A percentile compares a stretch with the other conserved stretches of the same genome.
Conservation (phyloP, 2,888 invertebrate genomes). For the Argyresthia goedartella region DNA sequence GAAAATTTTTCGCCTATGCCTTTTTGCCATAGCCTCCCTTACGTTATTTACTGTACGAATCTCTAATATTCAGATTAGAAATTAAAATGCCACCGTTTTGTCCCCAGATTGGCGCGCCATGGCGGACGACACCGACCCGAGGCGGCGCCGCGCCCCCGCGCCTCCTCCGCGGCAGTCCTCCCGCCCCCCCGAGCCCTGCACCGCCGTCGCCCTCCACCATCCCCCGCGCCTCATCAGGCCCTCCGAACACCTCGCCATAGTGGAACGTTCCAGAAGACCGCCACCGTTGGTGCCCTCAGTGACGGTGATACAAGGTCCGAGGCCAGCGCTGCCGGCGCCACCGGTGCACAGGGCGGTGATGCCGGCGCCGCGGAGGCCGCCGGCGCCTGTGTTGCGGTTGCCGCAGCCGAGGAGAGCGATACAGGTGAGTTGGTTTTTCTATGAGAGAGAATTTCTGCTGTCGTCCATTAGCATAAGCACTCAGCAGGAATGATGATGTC, state of each 20-base stretch:
- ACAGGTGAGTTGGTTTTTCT: constrained; percentile 35
- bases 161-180: constrained; percentile 36
- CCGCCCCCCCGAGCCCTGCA: constrained; percentile 32
- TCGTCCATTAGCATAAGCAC: background rate
- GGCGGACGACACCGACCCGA: constrained; percentile 58
- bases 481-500: no score
- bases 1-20: background rate
- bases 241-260: constrained; percentile 53
- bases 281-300: constrained; percentile 39
- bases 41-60: no score
- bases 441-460: background rate
- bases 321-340: constrained; percentile 24
- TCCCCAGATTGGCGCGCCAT: constrained; percentile 63
- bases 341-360: constrained; percentile 42
- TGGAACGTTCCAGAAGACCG: constrained; percentile 25
- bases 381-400: constrained; percentile 33
- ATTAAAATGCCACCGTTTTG: background rate
- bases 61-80: background rate
- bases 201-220: constrained; percentile 17
- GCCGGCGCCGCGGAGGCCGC: constrained; percentile 50
- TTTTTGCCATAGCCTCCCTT: background rate
- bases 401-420: constrained; percentile 48
- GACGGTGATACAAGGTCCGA: constrained; percentile 19
- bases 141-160: constrained; percentile 45
- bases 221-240: constrained; percentile 55